Evolutionary conservation across 1,140 invertebrate genomes (phyloP).

Genomic region (Anoplophora glabripennis): DNA sequence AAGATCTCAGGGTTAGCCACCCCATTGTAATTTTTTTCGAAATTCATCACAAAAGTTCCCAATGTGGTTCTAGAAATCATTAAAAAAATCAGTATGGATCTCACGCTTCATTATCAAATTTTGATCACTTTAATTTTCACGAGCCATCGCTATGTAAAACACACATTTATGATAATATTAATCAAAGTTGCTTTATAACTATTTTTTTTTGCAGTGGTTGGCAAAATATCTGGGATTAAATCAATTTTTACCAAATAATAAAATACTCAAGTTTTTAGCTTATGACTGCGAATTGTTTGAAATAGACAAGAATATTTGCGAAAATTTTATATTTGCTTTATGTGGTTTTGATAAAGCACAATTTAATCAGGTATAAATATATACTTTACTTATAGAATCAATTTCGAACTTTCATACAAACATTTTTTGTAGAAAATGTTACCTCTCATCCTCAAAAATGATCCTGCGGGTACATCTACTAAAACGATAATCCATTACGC

Average conservation of each 20-base stretch:
- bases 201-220: conserved; percentile 54
- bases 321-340: conserved; percentile 63
- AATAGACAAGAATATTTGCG: conserved; percentile 60
- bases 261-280: conserved; percentile 58
- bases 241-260: conserved; percentile 65
- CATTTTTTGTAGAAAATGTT: conserved; percentile 54
- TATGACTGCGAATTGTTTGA: conserved; percentile 60
- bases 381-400: not conserved
- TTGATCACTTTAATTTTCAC: too few species aligned
- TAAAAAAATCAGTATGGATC: too few species aligned
- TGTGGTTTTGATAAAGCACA: conserved; percentile 67
- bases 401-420: not conserved
- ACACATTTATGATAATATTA: not conserved
- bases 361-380: conserved; percentile 53
- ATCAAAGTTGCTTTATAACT: not conserved
- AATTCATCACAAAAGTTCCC: too few species aligned
- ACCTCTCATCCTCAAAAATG: conserved; percentile 68
- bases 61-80: too few species aligned
- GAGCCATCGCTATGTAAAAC: too few species aligned
- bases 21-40: too few species aligned
- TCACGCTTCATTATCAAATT: too few species aligned
- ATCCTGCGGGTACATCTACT: conserved; percentile 76
- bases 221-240: conserved; percentile 59
- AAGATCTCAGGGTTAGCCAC: too few species aligned
- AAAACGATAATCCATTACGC: conserved; percentile 71